Evolutionary conservation across 2,797 vertebrate genomes (phyloP).

Genomic region (Ceyx erithaca): DNA sequence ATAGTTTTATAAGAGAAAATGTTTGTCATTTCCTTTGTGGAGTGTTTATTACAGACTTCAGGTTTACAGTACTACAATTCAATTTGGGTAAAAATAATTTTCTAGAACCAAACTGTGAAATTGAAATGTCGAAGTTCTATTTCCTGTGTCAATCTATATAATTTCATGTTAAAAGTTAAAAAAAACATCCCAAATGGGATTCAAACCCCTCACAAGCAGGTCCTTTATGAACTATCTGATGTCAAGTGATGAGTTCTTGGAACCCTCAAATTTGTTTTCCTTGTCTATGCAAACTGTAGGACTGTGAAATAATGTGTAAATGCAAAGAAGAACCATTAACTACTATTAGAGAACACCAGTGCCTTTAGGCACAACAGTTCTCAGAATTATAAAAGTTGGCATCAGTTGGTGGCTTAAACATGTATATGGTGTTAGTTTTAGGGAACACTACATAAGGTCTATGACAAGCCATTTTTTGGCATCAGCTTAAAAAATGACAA

Average conservation of each 20-base stretch:
- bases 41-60: not conserved
- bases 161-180: not conserved
- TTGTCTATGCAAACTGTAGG: not conserved
- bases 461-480: conserved; percentile 2
- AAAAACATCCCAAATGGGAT: not conserved
- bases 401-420: not conserved
- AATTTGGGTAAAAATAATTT: not conserved
- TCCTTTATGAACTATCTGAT: not conserved
- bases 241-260: not conserved
- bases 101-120: not conserved
- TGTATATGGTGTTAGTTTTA: not conserved
- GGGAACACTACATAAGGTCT: not conserved
- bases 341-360: not conserved
- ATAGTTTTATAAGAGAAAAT: not conserved
- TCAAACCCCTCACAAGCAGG: not conserved
- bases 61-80: not conserved
- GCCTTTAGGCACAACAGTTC: not conserved
- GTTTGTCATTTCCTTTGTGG: not conserved
- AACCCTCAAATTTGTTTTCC: not conserved
- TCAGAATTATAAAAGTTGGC: not conserved
- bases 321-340: not conserved
- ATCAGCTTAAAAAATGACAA: not conserved
- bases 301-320: not conserved
- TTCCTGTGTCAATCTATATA: not conserved
- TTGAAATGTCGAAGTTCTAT: not conserved